Evolutionary conservation across 2,797 vertebrate genomes (phyloP).

Genomic region (Neomorphus geoffroyi): DNA sequence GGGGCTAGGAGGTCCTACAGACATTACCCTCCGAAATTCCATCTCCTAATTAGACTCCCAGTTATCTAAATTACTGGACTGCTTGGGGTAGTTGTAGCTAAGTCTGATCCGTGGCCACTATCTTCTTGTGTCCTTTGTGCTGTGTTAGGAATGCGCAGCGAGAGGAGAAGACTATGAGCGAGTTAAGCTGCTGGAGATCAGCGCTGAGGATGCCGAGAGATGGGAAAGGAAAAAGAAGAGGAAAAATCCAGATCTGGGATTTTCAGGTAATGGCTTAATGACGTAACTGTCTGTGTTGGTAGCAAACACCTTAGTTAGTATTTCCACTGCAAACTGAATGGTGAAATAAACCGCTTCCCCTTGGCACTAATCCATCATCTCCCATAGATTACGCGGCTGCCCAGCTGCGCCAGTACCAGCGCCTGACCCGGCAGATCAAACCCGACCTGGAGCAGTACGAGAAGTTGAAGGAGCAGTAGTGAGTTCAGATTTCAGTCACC

Average conservation of each 20-base stretch:
- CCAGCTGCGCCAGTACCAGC: constrained; percentile 94
- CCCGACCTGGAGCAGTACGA: constrained; percentile 92
- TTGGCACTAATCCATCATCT: not conserved
- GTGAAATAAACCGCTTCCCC: accelerated
- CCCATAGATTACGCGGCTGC: constrained; percentile 91
- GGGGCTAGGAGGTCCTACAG: not conserved
- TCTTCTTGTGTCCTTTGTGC: not conserved
- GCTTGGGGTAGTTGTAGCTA: accelerated
- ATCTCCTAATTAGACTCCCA: accelerated
- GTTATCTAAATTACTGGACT: accelerated
- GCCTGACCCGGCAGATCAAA: constrained; percentile 92
- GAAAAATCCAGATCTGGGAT: constrained; percentile 93
- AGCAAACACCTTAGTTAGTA: accelerated
- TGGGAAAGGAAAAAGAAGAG: constrained; percentile 94
- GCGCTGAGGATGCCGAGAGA: constrained; percentile 91
- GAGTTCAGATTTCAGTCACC: not conserved
- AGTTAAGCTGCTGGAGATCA: constrained; percentile 92
- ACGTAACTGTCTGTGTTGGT: accelerated
- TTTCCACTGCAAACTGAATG: not conserved
- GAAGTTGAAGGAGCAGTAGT: constrained; percentile 87
- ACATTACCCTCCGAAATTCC: accelerated
- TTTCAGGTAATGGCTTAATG: constrained; percentile 83
- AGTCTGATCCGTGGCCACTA: not conserved
- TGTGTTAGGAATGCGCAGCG: constrained; percentile 85
- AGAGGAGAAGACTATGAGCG: constrained; percentile 90